phyloP scores from a whole-genome alignment of 2,797 vertebrate genomes.

The Arnoldichthys spilopterus region DNA sequence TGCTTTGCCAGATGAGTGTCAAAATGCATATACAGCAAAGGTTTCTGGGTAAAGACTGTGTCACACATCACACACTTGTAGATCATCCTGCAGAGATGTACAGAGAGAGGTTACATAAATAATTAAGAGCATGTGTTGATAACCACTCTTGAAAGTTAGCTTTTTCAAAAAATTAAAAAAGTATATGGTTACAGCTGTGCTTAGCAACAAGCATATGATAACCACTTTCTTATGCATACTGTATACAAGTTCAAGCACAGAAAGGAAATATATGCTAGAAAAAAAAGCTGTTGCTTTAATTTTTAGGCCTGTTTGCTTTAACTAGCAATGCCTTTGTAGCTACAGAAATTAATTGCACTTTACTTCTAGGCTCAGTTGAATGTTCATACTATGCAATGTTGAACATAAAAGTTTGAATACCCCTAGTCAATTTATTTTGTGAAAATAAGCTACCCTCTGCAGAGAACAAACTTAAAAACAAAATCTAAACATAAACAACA shows the following conservation, averaged over 20 bases:
- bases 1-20: slow-evolving; percentile 93
- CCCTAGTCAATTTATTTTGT: too few relatives aligned
- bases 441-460: too few relatives aligned
- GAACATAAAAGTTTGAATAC: neutral
- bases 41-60: slow-evolving; percentile 94
- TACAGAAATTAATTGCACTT: neutral
- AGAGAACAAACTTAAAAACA: too few relatives aligned
- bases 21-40: slow-evolving; percentile 90
- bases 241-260: neutral
- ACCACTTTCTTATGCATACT: neutral
- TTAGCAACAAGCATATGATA: neutral
- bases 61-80: slow-evolving; percentile 98
- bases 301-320: neutral
- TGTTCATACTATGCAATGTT: neutral
- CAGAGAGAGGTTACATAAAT: neutral
- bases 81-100: slow-evolving; percentile 84
- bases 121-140: neutral
- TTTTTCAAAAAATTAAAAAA: too few relatives aligned
- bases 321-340: neutral
- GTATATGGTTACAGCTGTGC: neutral
- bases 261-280: neutral
- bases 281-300: neutral
- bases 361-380: neutral
- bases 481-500: too few relatives aligned
- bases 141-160: neutral